Base-by-base conservation (phyloP, 1,140 invertebrate species). In the Drosophila tsacasi region DNA sequence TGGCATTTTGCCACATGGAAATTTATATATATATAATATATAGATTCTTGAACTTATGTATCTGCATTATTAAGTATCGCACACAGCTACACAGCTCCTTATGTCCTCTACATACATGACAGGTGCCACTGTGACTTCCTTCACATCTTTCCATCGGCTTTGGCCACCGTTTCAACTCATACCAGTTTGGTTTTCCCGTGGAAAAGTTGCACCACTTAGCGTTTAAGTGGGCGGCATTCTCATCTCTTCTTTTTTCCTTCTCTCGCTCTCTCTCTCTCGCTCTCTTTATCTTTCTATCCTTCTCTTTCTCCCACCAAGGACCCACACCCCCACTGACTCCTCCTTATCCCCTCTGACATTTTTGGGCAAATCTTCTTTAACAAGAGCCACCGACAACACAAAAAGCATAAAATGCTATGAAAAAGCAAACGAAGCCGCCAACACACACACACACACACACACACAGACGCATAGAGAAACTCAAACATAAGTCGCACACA, bases 391-490 rank as follows among this genome's bases (percentile, higher is more conserved):
- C 67, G 71, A 77, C 76, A 85, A 76, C 75, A 79, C 81, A 81
- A 82, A 67, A 85, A 80, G 73, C 79, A 90, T 85, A 82, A 91
- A 90, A 90, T 79, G 85, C 86, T 82, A 91, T 91, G 85, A 90
- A 90, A 89, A 90, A 90, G 86, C 82, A 90, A 85, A 82, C 83
- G 79, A 86, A 82, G 74, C 74, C 69, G 73, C 73, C 69, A 61
- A 73, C 72, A 68, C 52, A 81, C 62, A 76, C 63, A 21, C 55
- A 75, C 69, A 66, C 35, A 75, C 13, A 49, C n/a, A n/a, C n/a
- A 9, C 30, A 30, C 30, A 30, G 46, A 75, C 30, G 73, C 57
- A 69, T 40, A 58, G 61, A 12, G 49, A 65, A 77, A 77, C 65
- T 69, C 57, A 68, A 61, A 78, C 50, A 71, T 50, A 62, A 71